Conservation (phyloP, 2,888 invertebrate genomes). For the Apamea monoglypha region DNA sequence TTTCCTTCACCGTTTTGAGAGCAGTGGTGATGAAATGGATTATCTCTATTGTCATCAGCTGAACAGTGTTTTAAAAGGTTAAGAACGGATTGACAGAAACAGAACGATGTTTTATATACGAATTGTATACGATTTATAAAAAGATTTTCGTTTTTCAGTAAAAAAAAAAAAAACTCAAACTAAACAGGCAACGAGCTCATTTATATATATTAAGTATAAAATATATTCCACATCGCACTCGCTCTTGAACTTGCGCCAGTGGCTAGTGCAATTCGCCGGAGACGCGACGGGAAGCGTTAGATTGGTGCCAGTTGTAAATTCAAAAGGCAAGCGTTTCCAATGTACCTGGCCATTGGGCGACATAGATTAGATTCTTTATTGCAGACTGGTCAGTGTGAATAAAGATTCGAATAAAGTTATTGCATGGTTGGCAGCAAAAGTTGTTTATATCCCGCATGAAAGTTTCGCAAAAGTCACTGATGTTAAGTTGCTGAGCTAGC, state of each 20-base stretch:
- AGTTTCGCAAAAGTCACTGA: neutral
- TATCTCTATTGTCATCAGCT: no score
- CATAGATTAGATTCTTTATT: slow-evolving; percentile 64
- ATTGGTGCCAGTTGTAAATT: slow-evolving; percentile 80
- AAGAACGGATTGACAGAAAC: neutral
- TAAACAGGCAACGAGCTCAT: no score
- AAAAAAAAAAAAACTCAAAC: neutral
- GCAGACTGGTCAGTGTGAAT: slow-evolving; percentile 21
- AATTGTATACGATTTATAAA: neutral
- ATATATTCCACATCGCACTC: slow-evolving; percentile 50
- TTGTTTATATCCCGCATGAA: neutral
- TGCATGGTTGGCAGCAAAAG: neutral
- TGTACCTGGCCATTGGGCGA: slow-evolving; percentile 54
- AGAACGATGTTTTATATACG: no score
- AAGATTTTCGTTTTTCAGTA: neutral
- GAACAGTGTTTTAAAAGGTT: neutral
- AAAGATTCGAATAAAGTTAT: neutral
- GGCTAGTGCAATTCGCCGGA: slow-evolving; percentile 60
- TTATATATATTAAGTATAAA: slow-evolving; percentile 4
- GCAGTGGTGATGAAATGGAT: no score
- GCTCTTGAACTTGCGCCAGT: slow-evolving; percentile 80
- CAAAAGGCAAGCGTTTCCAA: slow-evolving; percentile 75
- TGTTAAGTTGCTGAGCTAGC: neutral
- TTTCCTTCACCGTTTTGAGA: no score
- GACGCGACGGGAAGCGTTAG: slow-evolving; percentile 82